Conservation (phyloP, 92 coral and sea anemone species). For the Bergia sp. region DNA sequence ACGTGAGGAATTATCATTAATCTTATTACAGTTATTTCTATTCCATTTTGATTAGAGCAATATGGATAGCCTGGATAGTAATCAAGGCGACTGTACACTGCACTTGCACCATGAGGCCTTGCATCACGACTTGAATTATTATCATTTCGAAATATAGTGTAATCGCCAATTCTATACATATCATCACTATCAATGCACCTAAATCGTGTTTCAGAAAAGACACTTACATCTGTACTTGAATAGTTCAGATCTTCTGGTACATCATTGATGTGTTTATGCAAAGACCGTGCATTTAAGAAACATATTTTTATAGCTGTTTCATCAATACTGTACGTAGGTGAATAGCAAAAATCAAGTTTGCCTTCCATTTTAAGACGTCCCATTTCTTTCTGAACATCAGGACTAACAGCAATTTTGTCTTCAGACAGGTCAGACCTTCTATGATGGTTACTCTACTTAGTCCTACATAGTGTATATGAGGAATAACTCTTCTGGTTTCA, state of each 20-base stretch:
- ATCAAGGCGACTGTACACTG: slow-evolving; percentile 70
- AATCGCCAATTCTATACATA: slow-evolving; percentile 54
- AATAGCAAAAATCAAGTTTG: slow-evolving; percentile 15
- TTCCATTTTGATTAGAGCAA: slow-evolving; percentile 65
- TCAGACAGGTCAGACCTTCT: slow-evolving; percentile 13
- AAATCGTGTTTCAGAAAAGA: slow-evolving; percentile 57
- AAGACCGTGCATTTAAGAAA: slow-evolving; percentile 1
- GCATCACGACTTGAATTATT: slow-evolving; percentile 45
- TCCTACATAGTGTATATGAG: too few relatives aligned
- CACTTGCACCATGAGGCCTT: slow-evolving; percentile 66
- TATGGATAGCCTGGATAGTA: slow-evolving; percentile 30
- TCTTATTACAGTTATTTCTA: slow-evolving; percentile 54
- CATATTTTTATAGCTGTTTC: not conserved
- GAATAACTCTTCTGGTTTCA: too few relatives aligned
- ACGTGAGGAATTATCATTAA: slow-evolving; percentile 42
- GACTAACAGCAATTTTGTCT: slow-evolving; percentile 31
- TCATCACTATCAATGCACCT: slow-evolving; percentile 44
- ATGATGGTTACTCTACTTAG: slow-evolving; percentile 26
- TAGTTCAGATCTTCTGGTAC: not conserved
- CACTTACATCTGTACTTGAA: slow-evolving; percentile 10
- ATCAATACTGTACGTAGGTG: slow-evolving; percentile 27
- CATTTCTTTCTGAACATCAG: slow-evolving; percentile 36
- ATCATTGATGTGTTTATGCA: slow-evolving; percentile 1
- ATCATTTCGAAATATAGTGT: slow-evolving; percentile 70
- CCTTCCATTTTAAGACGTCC: slow-evolving; percentile 2